Base-by-base conservation (phyloP, 2,113 vertebrate species). In the Alouatta palliata region DNA sequence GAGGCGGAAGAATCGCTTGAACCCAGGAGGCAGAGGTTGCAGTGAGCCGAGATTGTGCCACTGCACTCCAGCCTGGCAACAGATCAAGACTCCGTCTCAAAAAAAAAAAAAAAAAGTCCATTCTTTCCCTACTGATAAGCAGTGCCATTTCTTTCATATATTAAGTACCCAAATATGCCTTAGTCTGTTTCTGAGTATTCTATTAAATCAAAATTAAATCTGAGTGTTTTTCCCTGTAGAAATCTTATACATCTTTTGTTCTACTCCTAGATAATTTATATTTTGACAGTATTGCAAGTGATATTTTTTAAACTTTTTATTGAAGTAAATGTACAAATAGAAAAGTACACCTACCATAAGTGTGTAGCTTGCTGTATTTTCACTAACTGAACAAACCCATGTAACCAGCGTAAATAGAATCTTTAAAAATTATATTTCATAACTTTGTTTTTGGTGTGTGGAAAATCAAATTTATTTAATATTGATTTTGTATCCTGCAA, bases 161-260 rank as follows among this genome's bases (percentile, higher is more conserved):
- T 82, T 75, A 93, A 91, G 35, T 94, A 11, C 32, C 49, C 37
- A 87, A 83, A 88, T 84, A 58, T 91, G 2, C 52, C 61, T 90
- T 87, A 43, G 16, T 94, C 54, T 95, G 35, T 80, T 80, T 96
- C 71, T 71, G 71, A 8, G 54, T 47, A 35, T 11, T 90, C 58
- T 75, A 37, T 54, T 84, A 81, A 87, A 35, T 84, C 75, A 84
- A 94, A 82, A 85, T 58, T 73, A 88, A 79, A 35, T 85, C 68
- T 83, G 27, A 64, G 27, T 64, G 61, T 64, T 90, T 88, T 96
- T 45, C 25, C 85, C 58, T 83, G 30, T 87, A 84, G 89, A 83
- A 35, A 20, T 96, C 80, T 75, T 87, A 49, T 9, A 56, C 32
- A 82, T 95, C 40, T 95, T 89, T 97, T 86, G 32, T 95, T 83